Percentiles rank a stretch among this genome's conserved stretches.
Evolutionary conservation across 2,113 vertebrate species (phyloP).

Genomic region (Tor tambroides): DNA sequence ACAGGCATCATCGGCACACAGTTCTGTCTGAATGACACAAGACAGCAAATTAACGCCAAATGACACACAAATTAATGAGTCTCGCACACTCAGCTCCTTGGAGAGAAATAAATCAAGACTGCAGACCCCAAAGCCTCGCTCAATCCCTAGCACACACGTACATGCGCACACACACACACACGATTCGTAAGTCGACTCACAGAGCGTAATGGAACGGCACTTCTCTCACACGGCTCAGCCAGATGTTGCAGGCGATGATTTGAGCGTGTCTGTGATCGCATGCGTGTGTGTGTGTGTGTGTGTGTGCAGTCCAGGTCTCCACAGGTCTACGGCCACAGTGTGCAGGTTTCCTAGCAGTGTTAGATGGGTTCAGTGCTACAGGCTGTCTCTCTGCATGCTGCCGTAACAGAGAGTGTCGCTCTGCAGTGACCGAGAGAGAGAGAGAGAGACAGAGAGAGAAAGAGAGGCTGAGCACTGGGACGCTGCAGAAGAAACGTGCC

Average conservation of each 20-base stretch:
- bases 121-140: background rate
- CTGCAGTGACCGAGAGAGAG: constrained; percentile 47
- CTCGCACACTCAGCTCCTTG: constrained; percentile 42
- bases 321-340: constrained; percentile 49
- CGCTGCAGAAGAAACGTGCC: constrained; percentile 57
- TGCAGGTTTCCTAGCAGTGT: constrained; percentile 36
- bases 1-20: background rate
- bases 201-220: constrained; percentile 61
- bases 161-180: constrained; percentile 41
- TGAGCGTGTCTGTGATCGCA: constrained; percentile 17
- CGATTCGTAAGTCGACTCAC: constrained; percentile 41
- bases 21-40: background rate
- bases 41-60: background rate
- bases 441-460: constrained; percentile 43
- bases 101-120: constrained; percentile 35
- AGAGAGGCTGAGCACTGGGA: constrained; percentile 63
- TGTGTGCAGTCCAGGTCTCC: constrained; percentile 49
- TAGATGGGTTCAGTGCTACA: constrained; percentile 34
- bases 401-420: constrained; percentile 30
- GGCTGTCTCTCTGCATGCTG: constrained; percentile 34
- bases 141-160: constrained; percentile 13
- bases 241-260: constrained; percentile 44
- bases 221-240: constrained; percentile 55
- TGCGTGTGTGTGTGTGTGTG: constrained; percentile 4
- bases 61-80: constrained; percentile 16